Percentiles rank a stretch among this genome's conserved stretches.
Conservation (phyloP, 2,797 vertebrate genomes). For the Tauraco hartlaubi region DNA sequence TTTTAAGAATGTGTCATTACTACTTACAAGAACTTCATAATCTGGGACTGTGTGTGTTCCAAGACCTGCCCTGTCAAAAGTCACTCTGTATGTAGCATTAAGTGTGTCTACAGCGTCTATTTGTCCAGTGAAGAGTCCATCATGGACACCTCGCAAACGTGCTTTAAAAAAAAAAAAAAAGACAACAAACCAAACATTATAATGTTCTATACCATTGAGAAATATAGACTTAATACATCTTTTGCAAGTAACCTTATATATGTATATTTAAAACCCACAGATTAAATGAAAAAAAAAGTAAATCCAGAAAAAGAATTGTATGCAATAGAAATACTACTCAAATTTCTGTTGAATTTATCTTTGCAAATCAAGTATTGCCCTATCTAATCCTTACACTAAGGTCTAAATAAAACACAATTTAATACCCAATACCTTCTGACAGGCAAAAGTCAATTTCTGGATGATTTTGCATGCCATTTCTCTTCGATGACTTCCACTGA, state of each 20-base stretch:
- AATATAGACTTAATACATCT: background rate
- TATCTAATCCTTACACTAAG: background rate
- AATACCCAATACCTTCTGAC: background rate
- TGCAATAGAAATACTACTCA: background rate
- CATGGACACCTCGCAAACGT: conserved; percentile 93
- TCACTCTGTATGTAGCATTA: conserved; percentile 96
- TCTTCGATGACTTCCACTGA: background rate
- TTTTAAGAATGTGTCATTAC: background rate
- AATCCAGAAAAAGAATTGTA: background rate
- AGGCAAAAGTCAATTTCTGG: background rate
- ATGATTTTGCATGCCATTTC: background rate
- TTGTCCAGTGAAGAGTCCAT: conserved; percentile 98
- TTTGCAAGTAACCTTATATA: background rate
- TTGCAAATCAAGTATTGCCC: background rate
- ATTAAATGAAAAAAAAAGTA: background rate
- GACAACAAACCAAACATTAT: background rate
- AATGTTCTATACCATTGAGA: background rate
- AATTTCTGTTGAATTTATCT: background rate
- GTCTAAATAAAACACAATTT: background rate
- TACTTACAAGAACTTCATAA: conserved; percentile 97
- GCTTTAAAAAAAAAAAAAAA: conserved; percentile 81
- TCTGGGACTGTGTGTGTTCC: conserved; percentile 98
- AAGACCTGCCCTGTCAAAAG: conserved; percentile 95
- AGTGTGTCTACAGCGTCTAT: conserved; percentile 98
- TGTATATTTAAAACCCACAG: background rate